Evolutionary conservation across 1,140 invertebrate genomes (phyloP), one percentile per base, ranked within the genome.

Genomic region (Halesus radiatus): DNA sequence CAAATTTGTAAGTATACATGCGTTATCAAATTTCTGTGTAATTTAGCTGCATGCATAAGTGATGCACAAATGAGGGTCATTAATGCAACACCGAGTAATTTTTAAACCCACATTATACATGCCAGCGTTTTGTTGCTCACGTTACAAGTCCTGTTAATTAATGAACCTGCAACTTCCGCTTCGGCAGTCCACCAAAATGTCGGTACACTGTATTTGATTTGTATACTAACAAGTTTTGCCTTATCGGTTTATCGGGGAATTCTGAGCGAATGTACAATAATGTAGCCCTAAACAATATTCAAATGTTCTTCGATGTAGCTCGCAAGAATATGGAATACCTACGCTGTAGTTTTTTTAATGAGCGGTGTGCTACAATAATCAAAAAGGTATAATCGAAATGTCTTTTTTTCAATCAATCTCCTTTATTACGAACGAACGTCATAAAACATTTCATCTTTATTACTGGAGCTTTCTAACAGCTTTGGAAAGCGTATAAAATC

Each of bases 71-170:
- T 75, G 52, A 75, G 68, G 68, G 32, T 50, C 32, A 72, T 72
- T 72, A 72, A 72, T 72, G 68, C 68, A 72, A 52, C 32, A 16
- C 62, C 8, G 37, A 45, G 37, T 45, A 45, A 18, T 60, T 60
- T 60, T 60, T 60, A 60, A 60, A 60, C 56, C 56, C 15, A 23
- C 56, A 58, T 20, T 45, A 45, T 45, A 45, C 37, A 45, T 45
- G 37, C 37, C 8, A 45, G 37, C 37, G 37, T 60, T 22, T 72
- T 50, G 68, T n/a, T 20, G 45, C 53, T 26, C 62, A 66, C 62
- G 62, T 26, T 26, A 66, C 68, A 77, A 70, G 22, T 52, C 29
- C 66, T 78, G 64, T 56, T 78, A 78, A 78, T 78, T 78, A 78
- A 78, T 78, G 76, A 78, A 54, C 64, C 64, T 26, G 18, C 32